These are phyloP conservation scores for Pseudomyrmex flavicornis DNA, from an alignment of 1,140 invertebrate species.

Conservation along the genomic window DNA sequence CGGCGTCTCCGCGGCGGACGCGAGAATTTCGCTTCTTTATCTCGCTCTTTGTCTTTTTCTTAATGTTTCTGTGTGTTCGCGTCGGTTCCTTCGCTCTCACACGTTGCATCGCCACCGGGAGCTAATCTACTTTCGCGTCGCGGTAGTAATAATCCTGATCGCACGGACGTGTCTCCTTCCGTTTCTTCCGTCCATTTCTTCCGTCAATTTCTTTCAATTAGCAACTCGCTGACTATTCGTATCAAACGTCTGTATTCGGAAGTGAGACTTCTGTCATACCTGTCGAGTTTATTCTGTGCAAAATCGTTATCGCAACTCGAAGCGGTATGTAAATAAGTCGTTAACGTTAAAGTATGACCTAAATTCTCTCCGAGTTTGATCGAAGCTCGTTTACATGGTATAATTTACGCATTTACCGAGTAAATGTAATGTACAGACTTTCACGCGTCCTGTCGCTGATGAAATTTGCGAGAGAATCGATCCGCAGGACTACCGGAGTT, in stretches of 20 bases:
- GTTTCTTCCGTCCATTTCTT: neutral
- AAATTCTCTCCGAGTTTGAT: neutral
- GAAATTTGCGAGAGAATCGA: constrained; percentile 64
- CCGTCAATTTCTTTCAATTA: constrained; percentile 3
- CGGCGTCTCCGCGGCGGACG: neutral
- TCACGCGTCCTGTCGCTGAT: constrained; percentile 53
- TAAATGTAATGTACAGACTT: constrained; percentile 27
- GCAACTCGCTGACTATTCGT: constrained; percentile 34
- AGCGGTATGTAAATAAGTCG: neutral
- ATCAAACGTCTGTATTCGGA: constrained; percentile 45
- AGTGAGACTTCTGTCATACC: neutral
- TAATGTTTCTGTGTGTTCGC: neutral
- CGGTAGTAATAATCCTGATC: constrained; percentile 11
- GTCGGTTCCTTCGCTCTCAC: neutral
- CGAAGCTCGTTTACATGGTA: constrained; percentile 11
- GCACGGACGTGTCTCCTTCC: neutral
- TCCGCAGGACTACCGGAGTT: constrained; percentile 3
- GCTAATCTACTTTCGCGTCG: constrained; percentile 33
- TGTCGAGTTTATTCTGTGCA: neutral
- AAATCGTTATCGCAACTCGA: neutral
- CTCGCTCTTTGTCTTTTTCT: constrained; percentile 3
- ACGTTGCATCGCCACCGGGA: neutral
- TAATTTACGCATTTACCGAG: neutral
- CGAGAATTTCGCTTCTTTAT: neutral
- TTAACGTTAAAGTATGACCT: neutral